phyloP scores from a whole-genome alignment of 2,797 vertebrate genomes.

The Cichlasoma orientale region DNA sequence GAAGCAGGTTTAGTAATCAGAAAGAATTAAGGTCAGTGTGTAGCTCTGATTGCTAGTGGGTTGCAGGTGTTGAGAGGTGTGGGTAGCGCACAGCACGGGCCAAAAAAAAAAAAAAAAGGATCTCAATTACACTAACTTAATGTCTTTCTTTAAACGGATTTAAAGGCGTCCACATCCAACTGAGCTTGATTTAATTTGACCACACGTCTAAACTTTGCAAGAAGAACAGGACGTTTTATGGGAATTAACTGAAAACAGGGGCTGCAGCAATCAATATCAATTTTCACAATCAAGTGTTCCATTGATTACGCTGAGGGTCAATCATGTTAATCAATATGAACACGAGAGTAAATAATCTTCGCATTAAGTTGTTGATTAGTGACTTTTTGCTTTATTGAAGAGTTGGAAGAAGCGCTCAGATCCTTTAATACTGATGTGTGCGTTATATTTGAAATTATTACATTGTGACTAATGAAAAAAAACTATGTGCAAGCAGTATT shows the following conservation, averaged over 20 bases:
- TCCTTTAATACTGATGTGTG: not conserved
- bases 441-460: not conserved
- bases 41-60: conserved; percentile 26
- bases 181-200: not conserved
- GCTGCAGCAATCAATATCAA: not conserved
- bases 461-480: not conserved
- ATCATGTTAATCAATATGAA: not conserved
- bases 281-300: not conserved
- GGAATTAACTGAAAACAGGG: not conserved
- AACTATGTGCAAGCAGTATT: not conserved
- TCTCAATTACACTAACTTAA: conserved; percentile 29
- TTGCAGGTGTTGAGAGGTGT: conserved; percentile 11
- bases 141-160: not conserved
- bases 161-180: not conserved
- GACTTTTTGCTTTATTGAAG: not conserved
- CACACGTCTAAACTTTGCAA: not conserved
- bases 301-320: not conserved
- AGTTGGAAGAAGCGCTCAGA: not conserved
- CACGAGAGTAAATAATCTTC: not conserved
- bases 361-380: not conserved
- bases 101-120: conserved; percentile 14
- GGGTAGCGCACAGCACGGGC: not conserved
- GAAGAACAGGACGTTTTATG: not conserved
- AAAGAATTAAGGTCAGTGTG: conserved; percentile 55
- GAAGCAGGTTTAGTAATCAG: conserved; percentile 45